Evolutionary conservation across 2,888 invertebrate genomes (phyloP).

Genomic region (Frankliniella fusca): DNA sequence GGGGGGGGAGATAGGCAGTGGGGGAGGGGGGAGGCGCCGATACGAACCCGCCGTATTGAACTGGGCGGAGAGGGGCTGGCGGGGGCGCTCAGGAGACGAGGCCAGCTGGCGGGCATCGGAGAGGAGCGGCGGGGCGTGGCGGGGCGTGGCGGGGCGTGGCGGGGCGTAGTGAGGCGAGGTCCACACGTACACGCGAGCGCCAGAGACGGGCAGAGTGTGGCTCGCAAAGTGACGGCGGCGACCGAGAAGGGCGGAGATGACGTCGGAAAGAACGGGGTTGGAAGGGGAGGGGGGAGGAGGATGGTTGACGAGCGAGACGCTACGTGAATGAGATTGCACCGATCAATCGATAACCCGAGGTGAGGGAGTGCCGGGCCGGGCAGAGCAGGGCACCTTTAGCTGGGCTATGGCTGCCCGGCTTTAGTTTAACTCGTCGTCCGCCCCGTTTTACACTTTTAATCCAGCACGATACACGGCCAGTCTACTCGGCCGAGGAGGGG

Average conservation of each 20-base stretch:
- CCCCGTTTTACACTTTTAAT: neutral
- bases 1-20: neutral
- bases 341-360: neutral
- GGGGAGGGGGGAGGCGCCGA: neutral
- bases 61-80: neutral
- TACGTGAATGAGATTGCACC: slow-evolving; percentile 8
- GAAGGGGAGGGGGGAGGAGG: neutral
- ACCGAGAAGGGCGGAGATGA: no score
- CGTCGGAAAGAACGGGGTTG: no score
- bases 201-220: neutral
- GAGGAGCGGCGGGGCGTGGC: neutral
- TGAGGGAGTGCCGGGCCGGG: neutral
- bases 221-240: neutral
- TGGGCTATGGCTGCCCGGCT: neutral
- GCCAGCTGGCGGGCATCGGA: neutral
- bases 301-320: neutral
- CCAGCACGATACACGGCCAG: no score
- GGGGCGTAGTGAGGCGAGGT: neutral
- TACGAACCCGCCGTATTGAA: slow-evolving; percentile 1
- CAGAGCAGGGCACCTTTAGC: neutral
- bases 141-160: neutral
- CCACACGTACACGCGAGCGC: neutral
- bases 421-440: neutral
- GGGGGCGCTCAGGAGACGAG: neutral
- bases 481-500: no score